Evolutionary conservation across 2,797 vertebrate genomes (phyloP), one percentile per base, ranked within the genome.

Genomic region (Loriculus beryllinus): DNA sequence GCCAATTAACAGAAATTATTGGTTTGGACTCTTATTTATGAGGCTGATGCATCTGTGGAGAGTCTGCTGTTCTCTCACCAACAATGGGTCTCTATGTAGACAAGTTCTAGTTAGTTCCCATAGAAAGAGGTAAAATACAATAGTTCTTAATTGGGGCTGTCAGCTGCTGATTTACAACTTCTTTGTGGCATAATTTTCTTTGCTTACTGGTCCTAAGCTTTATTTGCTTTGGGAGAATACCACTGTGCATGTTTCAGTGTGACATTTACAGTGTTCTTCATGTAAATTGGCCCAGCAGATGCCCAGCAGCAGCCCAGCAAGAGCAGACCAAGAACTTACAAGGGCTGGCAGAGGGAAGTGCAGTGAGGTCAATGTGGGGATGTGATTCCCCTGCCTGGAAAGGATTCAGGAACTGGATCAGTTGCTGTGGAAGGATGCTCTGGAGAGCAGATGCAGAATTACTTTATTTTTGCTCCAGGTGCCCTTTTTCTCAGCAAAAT

Each of bases 231-330:
- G 89, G 82, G 67, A 86, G 40, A 83, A 88, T 2, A 67, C 33
- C 8, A 25, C 47, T 15, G 72, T 51, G 62, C 0, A 3, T 69
- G 43, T 84, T 93, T 91, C 0, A 0, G 33, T 82, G 59, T 94
- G 93, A 84, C 89, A 82, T 92, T 95, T 92, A 39, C 72, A 52
- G 31, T 84, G 51, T 70, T 82, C 70, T 64, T 88, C 76, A 82
- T 84, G 80, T 48, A 91, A 91, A 88, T 19, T 70, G 85, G 49
- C 86, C 43, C 84, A 88, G 75, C 23, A 6, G 86, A 78, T 82
- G 52, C 83, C n/a, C 49, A 67, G 75, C 23, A 6, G 86, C 81
- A 84, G 52, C 83, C n/a, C 49, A 67, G 76, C 62, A 60, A 96
- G 69, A 90, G 74, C 26, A 43, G 54, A 81, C 80, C 54, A 43